Conservation (phyloP, 2,113 vertebrate species). For the Prochilodus magdalenae region DNA sequence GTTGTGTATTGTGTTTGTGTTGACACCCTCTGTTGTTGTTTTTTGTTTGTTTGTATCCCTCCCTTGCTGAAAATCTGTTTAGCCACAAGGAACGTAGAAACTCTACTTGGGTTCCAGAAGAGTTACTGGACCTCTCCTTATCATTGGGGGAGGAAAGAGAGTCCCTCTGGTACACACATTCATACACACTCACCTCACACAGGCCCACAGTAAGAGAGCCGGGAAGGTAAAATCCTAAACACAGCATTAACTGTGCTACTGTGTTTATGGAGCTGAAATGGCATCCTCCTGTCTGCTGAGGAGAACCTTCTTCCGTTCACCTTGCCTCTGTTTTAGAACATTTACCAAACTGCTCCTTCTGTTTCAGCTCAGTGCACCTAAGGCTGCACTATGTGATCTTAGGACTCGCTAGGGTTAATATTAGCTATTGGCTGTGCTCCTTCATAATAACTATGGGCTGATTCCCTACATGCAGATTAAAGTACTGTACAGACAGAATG, state of each 20-base stretch:
- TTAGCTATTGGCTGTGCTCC: no score
- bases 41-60: constrained; percentile 10
- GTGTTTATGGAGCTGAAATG: neutral
- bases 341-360: neutral
- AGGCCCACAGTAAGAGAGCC: neutral
- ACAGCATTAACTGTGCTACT: neutral
- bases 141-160: constrained; percentile 70
- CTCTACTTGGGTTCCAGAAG: constrained; percentile 64
- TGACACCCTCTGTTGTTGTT: neutral
- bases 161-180: constrained; percentile 61
- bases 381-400: neutral
- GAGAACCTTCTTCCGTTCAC: neutral
- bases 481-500: no score
- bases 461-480: no score
- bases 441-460: no score
- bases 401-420: no score
- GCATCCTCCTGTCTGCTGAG: neutral
- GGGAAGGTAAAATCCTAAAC: neutral
- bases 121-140: constrained; percentile 74
- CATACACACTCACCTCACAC: neutral
- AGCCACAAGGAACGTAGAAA: constrained; percentile 53
- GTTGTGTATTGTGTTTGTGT: neutral
- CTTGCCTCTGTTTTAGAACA: neutral
- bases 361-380: neutral
- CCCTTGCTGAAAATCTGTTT: neutral